These are phyloP conservation scores for Patiria pectinifera DNA, from an alignment of 53 echinoderm and acorn worm species.

Conservation along the genomic window DNA sequence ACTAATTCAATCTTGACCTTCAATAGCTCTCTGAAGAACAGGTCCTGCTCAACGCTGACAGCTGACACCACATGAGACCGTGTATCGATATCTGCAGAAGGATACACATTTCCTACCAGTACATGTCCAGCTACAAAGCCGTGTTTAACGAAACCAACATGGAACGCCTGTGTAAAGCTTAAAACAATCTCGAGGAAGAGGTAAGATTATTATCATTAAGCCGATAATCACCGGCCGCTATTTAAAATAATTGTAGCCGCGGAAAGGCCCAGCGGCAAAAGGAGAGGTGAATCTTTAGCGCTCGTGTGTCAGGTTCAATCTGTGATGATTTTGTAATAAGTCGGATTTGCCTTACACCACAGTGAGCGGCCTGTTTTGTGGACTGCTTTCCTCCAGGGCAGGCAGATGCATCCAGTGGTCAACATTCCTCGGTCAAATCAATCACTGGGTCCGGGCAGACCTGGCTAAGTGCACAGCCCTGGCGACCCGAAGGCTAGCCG, in stretches of 20 bases:
- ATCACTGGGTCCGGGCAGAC: neutral
- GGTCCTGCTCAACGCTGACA: too few species aligned
- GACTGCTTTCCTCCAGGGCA: neutral
- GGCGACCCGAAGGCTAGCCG: neutral
- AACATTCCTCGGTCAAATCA: neutral
- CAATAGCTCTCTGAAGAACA: too few species aligned
- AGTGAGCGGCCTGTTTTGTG: neutral
- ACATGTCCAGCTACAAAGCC: too few species aligned
- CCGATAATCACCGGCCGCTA: too few species aligned
- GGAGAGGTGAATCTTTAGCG: neutral
- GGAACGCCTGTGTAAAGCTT: too few species aligned
- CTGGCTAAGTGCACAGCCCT: neutral
- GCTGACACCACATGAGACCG: too few species aligned
- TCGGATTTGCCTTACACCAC: neutral
- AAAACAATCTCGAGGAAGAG: too few species aligned
- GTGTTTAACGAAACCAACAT: too few species aligned
- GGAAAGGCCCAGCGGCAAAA: neutral
- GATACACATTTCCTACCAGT: too few species aligned
- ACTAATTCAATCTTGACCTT: too few species aligned
- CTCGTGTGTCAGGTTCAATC: neutral
- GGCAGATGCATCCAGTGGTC: neutral
- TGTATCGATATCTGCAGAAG: too few species aligned
- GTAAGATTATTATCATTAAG: too few species aligned
- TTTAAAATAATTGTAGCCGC: neutral
- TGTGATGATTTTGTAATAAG: neutral